phyloP scores from a whole-genome alignment of 53 echinoderm and acorn worm species.

The Henricia sp. region DNA sequence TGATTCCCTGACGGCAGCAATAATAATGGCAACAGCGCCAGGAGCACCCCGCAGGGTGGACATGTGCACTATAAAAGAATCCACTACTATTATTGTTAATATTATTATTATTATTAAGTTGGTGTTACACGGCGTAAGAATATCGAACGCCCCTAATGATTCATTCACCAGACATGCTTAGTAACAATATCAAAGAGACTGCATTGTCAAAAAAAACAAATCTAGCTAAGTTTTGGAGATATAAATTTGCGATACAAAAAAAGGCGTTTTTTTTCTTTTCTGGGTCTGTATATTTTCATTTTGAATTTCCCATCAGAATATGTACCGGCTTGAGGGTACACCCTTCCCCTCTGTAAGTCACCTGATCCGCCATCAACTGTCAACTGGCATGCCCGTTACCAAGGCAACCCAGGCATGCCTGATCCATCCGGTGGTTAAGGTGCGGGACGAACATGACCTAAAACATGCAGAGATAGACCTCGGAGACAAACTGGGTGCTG shows the following conservation, averaged over 20 bases:
- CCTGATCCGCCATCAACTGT: slow-evolving; percentile 74
- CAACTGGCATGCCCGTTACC: slow-evolving; percentile 69
- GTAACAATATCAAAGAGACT: too few relatives aligned
- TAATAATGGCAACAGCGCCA: too few relatives aligned
- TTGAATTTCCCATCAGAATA: slow-evolving; percentile 39
- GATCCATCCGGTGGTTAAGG: slow-evolving; percentile 68
- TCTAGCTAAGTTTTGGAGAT: neutral
- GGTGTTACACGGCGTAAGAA: too few relatives aligned
- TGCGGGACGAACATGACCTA: slow-evolving; percentile 87
- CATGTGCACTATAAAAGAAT: too few relatives aligned
- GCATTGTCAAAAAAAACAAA: neutral
- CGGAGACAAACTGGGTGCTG: slow-evolving; percentile 83
- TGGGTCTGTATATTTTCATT: too few relatives aligned
- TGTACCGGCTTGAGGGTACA: slow-evolving; percentile 79
- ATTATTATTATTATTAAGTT: too few relatives aligned
- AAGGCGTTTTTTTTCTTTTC: too few relatives aligned
- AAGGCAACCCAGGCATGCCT: slow-evolving; percentile 80
- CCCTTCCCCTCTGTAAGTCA: slow-evolving; percentile 73
- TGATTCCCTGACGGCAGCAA: too few relatives aligned
- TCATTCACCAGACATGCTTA: too few relatives aligned
- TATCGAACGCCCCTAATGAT: too few relatives aligned
- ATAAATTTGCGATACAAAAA: neutral
- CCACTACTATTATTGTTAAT: too few relatives aligned
- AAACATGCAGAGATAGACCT: slow-evolving; percentile 90
- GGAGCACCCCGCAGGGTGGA: too few relatives aligned